Base-by-base conservation (phyloP, 2,797 vertebrate genomes). In the Austrolebias charrua region DNA sequence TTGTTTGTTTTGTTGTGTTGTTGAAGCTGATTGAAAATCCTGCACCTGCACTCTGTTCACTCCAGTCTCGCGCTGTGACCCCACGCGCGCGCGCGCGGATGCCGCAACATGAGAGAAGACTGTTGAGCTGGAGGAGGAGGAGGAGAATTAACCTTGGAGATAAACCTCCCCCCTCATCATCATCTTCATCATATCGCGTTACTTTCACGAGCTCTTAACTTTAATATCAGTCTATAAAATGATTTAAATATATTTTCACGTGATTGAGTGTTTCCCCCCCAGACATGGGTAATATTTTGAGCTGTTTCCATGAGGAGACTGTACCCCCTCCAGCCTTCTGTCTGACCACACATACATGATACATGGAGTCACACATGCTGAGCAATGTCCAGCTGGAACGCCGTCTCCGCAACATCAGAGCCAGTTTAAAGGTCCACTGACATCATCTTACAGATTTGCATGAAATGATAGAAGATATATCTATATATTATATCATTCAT, bases 71-170 rank as follows among this genome's bases (percentile, higher is more conserved):
- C 9, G 71, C 58, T 48, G 29, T 76, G 82, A 75, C 75, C 78
- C 75, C 29, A 52, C 60, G 48, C 60, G 70, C 54, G 10, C 4
- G 35, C 7, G 35, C 7, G 35, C 8, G 49, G 63, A 35, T 9
- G 54, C 84, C 67, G 84, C 87, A 89, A 88, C 83, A 86, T 74
- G 84, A 88, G 86, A 83, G 68, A 63, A 78, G 61, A 83, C 84
- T 89, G 87, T 90, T 88, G 88, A 87, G 73, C 80, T 2, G 2
- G 35, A 11, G 10, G 64, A 53, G 66, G 85, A 62, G 63, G 76
- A n/a, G n/a, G n/a, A n/a, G n/a, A 90, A 29, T 88, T 89, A 86
- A 90, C 88, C 88, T 90, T 88, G 86, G 88, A 78, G 9, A 72
- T 53, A 65, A 73, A 59, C 15, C 15, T 40, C 59, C 48, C 28